phyloP scores from a whole-genome alignment of 2,888 invertebrate species.

The Eudemis profundana region DNA sequence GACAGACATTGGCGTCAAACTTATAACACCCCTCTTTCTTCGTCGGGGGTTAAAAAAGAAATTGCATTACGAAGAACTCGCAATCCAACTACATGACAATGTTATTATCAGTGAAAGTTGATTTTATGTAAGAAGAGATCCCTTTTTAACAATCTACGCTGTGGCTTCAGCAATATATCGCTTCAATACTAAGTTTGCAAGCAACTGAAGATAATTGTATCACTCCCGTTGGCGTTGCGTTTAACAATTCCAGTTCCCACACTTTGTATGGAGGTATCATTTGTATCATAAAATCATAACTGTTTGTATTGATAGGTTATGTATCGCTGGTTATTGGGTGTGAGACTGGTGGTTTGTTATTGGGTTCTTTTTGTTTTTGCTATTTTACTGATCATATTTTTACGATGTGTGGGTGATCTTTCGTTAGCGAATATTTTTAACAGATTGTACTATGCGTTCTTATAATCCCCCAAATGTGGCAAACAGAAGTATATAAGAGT shows the following conservation, averaged over 20 bases:
- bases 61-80: too few relatives aligned
- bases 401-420: too few relatives aligned
- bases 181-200: slow-evolving; percentile 43
- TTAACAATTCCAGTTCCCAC: slow-evolving; percentile 42
- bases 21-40: too few relatives aligned
- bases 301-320: slow-evolving; percentile 27
- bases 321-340: neutral
- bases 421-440: too few relatives aligned
- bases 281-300: slow-evolving; percentile 24
- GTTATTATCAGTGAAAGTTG: too few relatives aligned
- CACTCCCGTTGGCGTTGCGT: slow-evolving; percentile 42
- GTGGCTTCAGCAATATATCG: neutral
- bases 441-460: too few relatives aligned
- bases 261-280: slow-evolving; percentile 31
- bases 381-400: neutral
- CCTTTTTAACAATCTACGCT: slow-evolving; percentile 14
- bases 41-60: too few relatives aligned
- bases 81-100: too few relatives aligned
- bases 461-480: too few relatives aligned
- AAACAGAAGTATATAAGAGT: too few relatives aligned
- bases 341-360: neutral
- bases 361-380: slow-evolving; percentile 10
- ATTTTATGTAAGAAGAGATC: neutral
- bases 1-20: too few relatives aligned
- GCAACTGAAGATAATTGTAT: slow-evolving; percentile 45